Evolutionary conservation across 2,888 invertebrate species (phyloP).

Genomic region (Drosophila peninsularis): DNA sequence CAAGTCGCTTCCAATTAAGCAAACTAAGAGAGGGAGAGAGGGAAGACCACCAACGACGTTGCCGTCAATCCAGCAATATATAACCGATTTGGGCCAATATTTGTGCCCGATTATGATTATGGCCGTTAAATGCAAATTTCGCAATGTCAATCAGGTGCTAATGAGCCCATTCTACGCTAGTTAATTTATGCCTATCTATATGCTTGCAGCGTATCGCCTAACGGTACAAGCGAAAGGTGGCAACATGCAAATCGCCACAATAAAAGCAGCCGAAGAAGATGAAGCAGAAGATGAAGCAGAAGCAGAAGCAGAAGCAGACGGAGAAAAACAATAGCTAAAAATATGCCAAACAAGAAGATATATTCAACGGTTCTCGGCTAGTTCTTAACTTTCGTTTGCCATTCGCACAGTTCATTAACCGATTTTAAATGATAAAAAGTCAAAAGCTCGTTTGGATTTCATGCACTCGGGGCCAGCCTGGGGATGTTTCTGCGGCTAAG

Average conservation of each 20-base stretch:
- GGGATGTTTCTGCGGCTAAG: slow-evolving; percentile 22
- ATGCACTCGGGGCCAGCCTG: slow-evolving; percentile 20
- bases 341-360: not conserved
- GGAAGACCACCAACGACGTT: slow-evolving; percentile 49
- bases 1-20: slow-evolving; percentile 72
- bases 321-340: slow-evolving; percentile 1
- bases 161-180: slow-evolving; percentile 59
- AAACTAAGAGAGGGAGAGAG: slow-evolving; percentile 15
- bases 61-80: slow-evolving; percentile 23
- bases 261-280: slow-evolving; percentile 42
- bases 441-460: slow-evolving; percentile 26
- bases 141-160: slow-evolving; percentile 57
- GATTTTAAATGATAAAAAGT: slow-evolving; percentile 64
- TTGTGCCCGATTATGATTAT: slow-evolving; percentile 49
- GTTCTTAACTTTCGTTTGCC: slow-evolving; percentile 56
- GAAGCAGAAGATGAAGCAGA: not conserved
- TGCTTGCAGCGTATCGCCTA: slow-evolving; percentile 45
- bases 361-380: slow-evolving; percentile 45
- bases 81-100: slow-evolving; percentile 41
- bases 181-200: slow-evolving; percentile 50
- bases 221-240: slow-evolving; percentile 77
- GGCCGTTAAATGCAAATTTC: slow-evolving; percentile 72
- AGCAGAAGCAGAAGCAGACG: not conserved
- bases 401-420: slow-evolving; percentile 72
- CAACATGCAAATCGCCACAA: slow-evolving; percentile 69